Evolutionary conservation across 2,888 invertebrate genomes (phyloP).

Genomic region (Antitype chi): DNA sequence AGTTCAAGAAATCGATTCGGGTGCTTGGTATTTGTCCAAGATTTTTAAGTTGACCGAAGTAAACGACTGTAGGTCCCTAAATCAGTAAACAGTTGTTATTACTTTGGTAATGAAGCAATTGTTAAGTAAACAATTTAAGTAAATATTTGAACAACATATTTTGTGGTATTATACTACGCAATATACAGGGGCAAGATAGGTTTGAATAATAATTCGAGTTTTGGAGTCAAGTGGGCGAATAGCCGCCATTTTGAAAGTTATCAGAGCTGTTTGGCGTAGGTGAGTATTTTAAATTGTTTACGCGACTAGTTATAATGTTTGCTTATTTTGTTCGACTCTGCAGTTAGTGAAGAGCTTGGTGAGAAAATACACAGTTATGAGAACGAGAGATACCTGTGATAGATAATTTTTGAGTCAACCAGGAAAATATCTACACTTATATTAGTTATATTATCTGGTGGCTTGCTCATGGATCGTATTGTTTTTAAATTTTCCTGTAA

Average conservation of each 20-base stretch:
- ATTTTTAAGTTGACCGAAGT: constrained; percentile 9
- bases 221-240: constrained; percentile 83
- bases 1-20: constrained; percentile 7
- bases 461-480: not conserved
- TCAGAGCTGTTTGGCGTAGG: constrained; percentile 82
- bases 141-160: constrained; percentile 34
- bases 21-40: constrained; percentile 8
- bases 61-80: constrained; percentile 15
- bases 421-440: constrained; percentile 11
- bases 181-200: constrained; percentile 66
- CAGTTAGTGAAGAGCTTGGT: constrained; percentile 22
- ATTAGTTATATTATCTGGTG: no score
- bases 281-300: constrained; percentile 78
- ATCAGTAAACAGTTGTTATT: constrained; percentile 17
- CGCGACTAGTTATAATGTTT: constrained; percentile 58
- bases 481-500: not conserved
- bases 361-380: constrained; percentile 10
- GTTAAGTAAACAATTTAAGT: constrained; percentile 27
- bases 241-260: constrained; percentile 85
- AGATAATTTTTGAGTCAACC: constrained; percentile 13
- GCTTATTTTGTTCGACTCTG: constrained; percentile 47
- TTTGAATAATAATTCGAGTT: constrained; percentile 74
- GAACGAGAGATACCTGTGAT: not conserved
- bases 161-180: constrained; percentile 38
- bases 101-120: constrained; percentile 12